These are phyloP conservation scores for Spilosoma lubricipeda DNA, from an alignment of 2,888 invertebrate genomes.

Conservation along the genomic window DNA sequence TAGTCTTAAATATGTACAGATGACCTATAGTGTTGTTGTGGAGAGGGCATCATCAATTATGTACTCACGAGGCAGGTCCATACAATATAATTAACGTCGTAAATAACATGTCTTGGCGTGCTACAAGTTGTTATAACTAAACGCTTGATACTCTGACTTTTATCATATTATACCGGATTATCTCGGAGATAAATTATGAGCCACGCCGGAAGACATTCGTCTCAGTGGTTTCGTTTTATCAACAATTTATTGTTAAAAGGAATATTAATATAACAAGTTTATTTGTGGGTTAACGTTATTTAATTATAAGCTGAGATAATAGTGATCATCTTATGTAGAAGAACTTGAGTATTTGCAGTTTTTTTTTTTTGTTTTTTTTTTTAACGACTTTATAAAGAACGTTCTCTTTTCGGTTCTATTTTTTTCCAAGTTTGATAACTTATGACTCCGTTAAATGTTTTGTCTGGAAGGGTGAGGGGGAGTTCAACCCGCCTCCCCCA, in stretches of 20 bases:
- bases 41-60: background rate
- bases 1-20: background rate
- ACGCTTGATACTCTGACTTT: slow-evolving; percentile 15
- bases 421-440: too few species aligned
- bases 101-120: slow-evolving; percentile 9
- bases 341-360: background rate
- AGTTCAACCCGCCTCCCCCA: too few species aligned
- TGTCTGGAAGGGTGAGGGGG: too few species aligned
- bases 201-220: slow-evolving; percentile 20
- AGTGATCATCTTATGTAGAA: background rate
- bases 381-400: too few species aligned
- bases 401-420: too few species aligned
- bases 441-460: too few species aligned
- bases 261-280: slow-evolving; percentile 10
- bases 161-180: slow-evolving; percentile 11
- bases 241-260: slow-evolving; percentile 17
- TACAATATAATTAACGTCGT: background rate
- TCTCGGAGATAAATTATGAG: slow-evolving; percentile 20
- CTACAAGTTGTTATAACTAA: slow-evolving; percentile 19
- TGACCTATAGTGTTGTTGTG: background rate
- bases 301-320: background rate
- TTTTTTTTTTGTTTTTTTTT: background rate
- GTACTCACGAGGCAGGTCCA: background rate
- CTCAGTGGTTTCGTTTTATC: slow-evolving; percentile 6
- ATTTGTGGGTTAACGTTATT: background rate